Evolutionary conservation across 1,140 invertebrate species (phyloP).

Genomic region (Bombus pyrosoma): DNA sequence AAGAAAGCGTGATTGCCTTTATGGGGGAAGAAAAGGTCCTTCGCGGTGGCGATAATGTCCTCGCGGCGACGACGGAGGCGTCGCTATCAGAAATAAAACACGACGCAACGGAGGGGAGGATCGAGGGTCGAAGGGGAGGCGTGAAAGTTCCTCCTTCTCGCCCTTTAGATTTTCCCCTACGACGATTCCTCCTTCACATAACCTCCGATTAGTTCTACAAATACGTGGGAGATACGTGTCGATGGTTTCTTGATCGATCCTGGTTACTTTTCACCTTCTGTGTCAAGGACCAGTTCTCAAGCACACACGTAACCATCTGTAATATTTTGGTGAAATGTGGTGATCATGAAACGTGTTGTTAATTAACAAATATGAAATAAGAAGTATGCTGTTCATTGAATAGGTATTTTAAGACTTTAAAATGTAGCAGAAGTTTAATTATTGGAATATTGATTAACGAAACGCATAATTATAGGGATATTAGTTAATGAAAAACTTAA

Average conservation of each 20-base stretch:
- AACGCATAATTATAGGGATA: neutral
- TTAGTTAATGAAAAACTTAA: neutral
- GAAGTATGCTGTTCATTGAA: too few species aligned
- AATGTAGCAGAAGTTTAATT: too few species aligned
- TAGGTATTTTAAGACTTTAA: too few species aligned
- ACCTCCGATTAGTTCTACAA: constrained; percentile 57
- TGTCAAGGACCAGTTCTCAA: neutral
- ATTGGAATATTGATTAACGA: too few species aligned
- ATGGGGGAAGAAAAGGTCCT: constrained; percentile 82
- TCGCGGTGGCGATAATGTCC: constrained; percentile 81
- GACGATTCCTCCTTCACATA: constrained; percentile 2
- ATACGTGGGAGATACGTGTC: constrained; percentile 2
- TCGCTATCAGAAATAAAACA: constrained; percentile 82
- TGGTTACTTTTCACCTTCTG: neutral
- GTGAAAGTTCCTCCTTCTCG: constrained; percentile 37
- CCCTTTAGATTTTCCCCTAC: constrained; percentile 42
- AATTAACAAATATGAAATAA: too few species aligned
- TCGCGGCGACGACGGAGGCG: constrained; percentile 70
- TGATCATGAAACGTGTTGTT: neutral
- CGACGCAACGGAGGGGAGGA: constrained; percentile 55
- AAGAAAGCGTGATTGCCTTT: constrained; percentile 82
- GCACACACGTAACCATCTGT: neutral
- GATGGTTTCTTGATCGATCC: neutral
- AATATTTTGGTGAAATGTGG: neutral
- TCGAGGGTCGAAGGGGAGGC: constrained; percentile 34